These are phyloP conservation scores for Prionailurus viverrinus DNA, from an alignment of 2,113 vertebrate species.

Conservation along the genomic window DNA sequence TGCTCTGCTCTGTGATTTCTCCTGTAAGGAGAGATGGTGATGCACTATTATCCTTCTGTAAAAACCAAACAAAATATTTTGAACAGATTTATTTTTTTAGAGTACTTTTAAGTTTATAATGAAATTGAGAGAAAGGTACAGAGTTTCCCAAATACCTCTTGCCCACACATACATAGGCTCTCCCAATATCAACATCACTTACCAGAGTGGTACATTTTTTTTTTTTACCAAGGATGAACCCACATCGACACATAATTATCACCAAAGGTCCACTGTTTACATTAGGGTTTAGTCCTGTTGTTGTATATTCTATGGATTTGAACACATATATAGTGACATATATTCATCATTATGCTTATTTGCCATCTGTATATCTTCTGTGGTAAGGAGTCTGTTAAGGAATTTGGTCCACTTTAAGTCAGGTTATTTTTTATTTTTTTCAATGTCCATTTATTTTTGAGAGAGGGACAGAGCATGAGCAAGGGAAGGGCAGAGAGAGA, in stretches of 20 bases:
- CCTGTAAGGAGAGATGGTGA: not conserved
- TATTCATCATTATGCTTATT: not conserved
- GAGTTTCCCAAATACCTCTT: not conserved
- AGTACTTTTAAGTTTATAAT: not conserved
- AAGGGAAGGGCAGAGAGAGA: too few relatives aligned
- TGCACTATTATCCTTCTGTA: not conserved
- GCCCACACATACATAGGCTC: not conserved
- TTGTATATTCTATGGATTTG: not conserved
- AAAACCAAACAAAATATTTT: not conserved
- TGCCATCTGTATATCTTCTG: not conserved
- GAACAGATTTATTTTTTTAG: not conserved
- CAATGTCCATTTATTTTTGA: too few relatives aligned
- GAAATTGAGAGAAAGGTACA: not conserved
- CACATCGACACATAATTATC: not conserved
- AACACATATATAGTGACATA: not conserved
- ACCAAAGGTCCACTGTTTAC: not conserved
- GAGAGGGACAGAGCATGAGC: too few relatives aligned
- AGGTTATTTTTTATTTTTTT: not conserved
- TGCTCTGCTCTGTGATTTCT: fast-evolving
- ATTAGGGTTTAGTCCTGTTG: not conserved
- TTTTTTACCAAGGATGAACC: not conserved
- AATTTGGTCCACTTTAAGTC: not conserved
- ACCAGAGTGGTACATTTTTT: not conserved
- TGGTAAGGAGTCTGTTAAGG: not conserved
- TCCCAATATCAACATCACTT: not conserved